phyloP scores from a whole-genome alignment of 2,113 vertebrate species.

The Ceuthmochares aereus region DNA sequence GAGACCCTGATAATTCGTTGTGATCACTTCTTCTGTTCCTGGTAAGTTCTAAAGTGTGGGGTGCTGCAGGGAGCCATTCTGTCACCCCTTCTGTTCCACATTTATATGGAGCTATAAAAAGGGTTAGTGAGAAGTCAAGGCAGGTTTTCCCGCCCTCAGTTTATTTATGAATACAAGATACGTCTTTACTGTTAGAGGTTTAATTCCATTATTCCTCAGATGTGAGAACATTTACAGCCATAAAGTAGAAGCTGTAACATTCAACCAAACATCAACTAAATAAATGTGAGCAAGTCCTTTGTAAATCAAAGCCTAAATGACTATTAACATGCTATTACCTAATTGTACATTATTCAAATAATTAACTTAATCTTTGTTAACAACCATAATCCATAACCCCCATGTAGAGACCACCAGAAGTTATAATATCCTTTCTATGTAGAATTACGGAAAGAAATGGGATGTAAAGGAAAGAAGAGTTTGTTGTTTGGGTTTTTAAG shows the following conservation, averaged over 20 bases:
- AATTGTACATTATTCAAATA: not conserved
- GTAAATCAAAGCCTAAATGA: not conserved
- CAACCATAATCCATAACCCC: not conserved
- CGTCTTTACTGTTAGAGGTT: not conserved
- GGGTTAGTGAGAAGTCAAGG: conserved; percentile 51
- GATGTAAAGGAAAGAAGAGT: not conserved
- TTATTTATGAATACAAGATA: not conserved
- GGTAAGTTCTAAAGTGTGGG: not conserved
- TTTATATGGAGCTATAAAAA: conserved; percentile 43
- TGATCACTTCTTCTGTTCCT: not conserved
- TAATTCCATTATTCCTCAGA: not conserved
- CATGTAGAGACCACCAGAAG: not conserved
- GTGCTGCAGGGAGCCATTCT: conserved; percentile 30
- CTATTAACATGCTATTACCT: not conserved
- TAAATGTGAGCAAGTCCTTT: not conserved
- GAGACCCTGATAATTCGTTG: not conserved
- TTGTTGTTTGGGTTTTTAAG: not conserved
- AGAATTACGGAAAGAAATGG: not conserved
- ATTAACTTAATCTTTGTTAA: not conserved
- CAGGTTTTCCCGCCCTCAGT: conserved; percentile 12
- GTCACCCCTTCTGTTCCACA: conserved; percentile 38
- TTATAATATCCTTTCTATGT: not conserved
- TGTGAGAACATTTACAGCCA: not conserved
- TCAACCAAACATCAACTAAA: not conserved
- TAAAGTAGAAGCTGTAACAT: not conserved